phyloP scores from a whole-genome alignment of 2,888 invertebrate species.

The Oeneis ivallda region DNA sequence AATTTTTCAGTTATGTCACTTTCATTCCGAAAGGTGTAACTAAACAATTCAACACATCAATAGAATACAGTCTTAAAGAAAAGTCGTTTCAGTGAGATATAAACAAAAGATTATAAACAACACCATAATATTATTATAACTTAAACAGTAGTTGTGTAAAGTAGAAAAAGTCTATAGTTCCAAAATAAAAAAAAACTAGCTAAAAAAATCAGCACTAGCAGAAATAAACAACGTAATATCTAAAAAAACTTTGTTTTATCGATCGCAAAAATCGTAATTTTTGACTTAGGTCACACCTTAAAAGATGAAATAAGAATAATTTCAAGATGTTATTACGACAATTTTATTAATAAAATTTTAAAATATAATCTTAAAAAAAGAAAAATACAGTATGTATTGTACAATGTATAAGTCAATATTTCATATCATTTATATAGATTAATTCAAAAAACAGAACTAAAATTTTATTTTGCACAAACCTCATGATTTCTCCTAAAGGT shows the following conservation, averaged over 20 bases:
- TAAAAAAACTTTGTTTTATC: neutral
- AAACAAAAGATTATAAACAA: neutral
- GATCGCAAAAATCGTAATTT: conserved; percentile 2
- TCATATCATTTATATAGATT: no score
- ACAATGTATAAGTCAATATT: neutral
- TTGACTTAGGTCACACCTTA: conserved; percentile 6
- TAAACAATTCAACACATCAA: neutral
- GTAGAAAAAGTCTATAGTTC: neutral
- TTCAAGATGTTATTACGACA: neutral
- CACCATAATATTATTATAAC: neutral
- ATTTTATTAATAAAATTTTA: neutral
- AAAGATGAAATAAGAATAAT: neutral
- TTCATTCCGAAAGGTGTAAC: neutral
- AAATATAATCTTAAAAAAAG: neutral
- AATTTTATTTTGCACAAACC: neutral
- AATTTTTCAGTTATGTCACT: neutral
- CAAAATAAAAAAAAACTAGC: neutral
- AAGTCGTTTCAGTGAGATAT: neutral
- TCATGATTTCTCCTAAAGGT: neutral
- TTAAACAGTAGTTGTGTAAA: conserved; percentile 3
- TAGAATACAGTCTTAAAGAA: neutral
- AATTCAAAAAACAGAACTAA: neutral
- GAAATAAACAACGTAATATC: neutral
- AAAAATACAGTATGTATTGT: neutral
- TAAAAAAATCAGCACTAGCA: neutral